phyloP scores from a whole-genome alignment of 2,797 vertebrate species.

The Eupleurogrammus muticus region DNA sequence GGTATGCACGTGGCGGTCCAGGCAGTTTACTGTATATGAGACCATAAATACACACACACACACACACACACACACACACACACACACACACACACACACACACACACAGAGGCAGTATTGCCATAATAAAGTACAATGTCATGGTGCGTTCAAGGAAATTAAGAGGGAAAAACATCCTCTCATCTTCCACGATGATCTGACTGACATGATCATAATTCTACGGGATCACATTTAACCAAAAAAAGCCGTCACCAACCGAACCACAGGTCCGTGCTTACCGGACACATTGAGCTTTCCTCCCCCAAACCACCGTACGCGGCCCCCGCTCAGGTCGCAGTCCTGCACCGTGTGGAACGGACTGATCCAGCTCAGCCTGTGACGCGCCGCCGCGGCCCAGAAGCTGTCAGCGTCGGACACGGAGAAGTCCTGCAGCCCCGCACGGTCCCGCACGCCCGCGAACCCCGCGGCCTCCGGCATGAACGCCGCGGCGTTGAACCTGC shows the following conservation, averaged over 20 bases:
- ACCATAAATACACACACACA: constrained; percentile 7
- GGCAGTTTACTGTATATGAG: constrained; percentile 89
- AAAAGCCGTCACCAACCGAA: neutral
- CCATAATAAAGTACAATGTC: no score
- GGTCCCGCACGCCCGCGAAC: constrained; percentile 63
- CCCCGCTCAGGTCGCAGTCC: constrained; percentile 81
- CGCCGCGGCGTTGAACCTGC: constrained; percentile 43
- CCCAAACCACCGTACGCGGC: constrained; percentile 89
- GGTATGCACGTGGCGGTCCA: constrained; percentile 91
- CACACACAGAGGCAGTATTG: neutral
- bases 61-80: no score
- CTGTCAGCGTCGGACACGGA: constrained; percentile 81
- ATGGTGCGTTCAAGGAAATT: constrained; percentile 19
- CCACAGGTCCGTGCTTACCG: constrained; percentile 80
- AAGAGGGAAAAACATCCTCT: neutral
- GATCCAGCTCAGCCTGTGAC: constrained; percentile 88
- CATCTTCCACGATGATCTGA: neutral
- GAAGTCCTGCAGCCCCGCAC: constrained; percentile 70
- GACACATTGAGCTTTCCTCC: constrained; percentile 93
- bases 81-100: constrained; percentile 22
- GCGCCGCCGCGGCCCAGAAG: constrained; percentile 90
- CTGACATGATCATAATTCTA: neutral
- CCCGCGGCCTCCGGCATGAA: constrained; percentile 74
- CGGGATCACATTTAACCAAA: neutral
- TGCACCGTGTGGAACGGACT: constrained; percentile 84